Evolutionary conservation across 2,797 vertebrate genomes (phyloP), one percentile per base, ranked within the genome.

Genomic region (Miichthys miiuy): DNA sequence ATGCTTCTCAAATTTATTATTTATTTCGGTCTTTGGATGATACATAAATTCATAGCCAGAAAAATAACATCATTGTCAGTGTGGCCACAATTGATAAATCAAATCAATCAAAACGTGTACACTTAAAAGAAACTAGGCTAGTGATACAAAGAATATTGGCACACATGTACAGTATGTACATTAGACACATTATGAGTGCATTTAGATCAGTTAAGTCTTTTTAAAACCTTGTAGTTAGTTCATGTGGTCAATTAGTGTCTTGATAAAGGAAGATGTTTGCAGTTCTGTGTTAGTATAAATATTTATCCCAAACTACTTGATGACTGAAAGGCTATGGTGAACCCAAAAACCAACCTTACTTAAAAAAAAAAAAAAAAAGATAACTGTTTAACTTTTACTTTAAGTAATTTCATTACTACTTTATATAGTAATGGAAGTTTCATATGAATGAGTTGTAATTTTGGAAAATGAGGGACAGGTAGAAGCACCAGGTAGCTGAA

Each of bases 371-470:
- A 20, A 5, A 56, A 48, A 21, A 20, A 5, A 38, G 34, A 38
- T 38, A 38, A 9, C 34, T 9, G 34, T 38, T 38, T 38, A 34
- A 34, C 34, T 34, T 34, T 8, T 38, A 38, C 34, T 38, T 38
- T 2, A 9, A 38, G 34, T 38, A 38, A 9, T 61, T 23, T 38
- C 4, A 5, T 46, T 10, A 6, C n/a, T 60, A n/a, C 34, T 73
- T 54, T 42, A 44, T 42, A 65, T 50, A 66, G 5, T 44, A n/a
- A 8, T 21, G 7, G 30, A 14, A 57, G 48, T 67, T 60, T 34
- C 4, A 34, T 27, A 62, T 23, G 41, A 61, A 51, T 42, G 51
- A 56, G 44, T 51, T 71, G 21, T 42, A 44, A 61, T 74, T 61
- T 30, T 55, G 12, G 14, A 70, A 78, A 62, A 44, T 61, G 41